Conservation (phyloP, 2,797 vertebrate species). For the Peromyscus nudipes region DNA sequence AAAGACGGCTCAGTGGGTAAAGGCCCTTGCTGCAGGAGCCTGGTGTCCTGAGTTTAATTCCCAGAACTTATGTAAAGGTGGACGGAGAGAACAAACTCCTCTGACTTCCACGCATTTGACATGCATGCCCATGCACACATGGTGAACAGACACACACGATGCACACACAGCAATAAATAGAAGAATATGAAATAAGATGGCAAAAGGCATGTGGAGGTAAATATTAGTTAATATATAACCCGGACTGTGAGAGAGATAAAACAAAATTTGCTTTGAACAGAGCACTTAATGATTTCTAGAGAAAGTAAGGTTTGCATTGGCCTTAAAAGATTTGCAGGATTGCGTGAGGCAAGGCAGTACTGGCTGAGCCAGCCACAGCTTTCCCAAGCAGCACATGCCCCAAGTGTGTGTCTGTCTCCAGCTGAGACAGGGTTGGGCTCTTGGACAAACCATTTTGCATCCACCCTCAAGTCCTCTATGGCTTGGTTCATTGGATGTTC, state of each 20-base stretch:
- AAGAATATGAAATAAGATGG: constrained; percentile 25
- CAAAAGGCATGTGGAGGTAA: background rate
- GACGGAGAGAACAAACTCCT: background rate
- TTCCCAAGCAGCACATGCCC: background rate
- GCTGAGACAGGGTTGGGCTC: background rate
- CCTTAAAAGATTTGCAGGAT: constrained; percentile 44
- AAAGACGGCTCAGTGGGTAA: background rate
- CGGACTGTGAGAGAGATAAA: background rate
- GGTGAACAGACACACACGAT: no score
- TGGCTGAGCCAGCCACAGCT: background rate
- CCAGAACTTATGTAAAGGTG: background rate
- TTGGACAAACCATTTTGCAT: background rate
- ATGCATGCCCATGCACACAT: no score
- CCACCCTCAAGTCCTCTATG: background rate
- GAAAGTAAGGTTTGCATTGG: constrained; percentile 32
- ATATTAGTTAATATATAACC: constrained; percentile 17
- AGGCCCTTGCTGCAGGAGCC: background rate
- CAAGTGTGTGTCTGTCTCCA: background rate
- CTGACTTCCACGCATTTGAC: background rate
- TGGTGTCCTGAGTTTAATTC: background rate
- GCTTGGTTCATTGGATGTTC: background rate
- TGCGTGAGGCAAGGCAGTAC: background rate
- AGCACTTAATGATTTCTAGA: constrained; percentile 13
- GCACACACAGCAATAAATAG: no score
- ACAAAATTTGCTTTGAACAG: constrained; percentile 21